phyloP scores from a whole-genome alignment of 2,113 vertebrate species.

The Hipposideros armiger region DNA sequence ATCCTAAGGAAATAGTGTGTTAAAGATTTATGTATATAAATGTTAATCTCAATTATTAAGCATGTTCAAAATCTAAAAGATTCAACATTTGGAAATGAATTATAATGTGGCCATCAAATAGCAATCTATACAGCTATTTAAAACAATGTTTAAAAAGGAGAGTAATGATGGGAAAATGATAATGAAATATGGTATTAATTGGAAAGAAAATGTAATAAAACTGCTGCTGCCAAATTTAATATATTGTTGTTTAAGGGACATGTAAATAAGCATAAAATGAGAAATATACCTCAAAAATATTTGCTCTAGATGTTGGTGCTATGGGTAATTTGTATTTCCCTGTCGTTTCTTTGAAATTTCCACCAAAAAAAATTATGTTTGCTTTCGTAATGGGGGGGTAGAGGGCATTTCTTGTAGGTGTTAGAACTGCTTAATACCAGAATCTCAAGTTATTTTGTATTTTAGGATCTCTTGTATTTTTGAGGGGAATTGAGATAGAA shows the following conservation, averaged over 20 bases:
- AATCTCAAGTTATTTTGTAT: neutral
- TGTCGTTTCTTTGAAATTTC: conserved; percentile 10
- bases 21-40: neutral
- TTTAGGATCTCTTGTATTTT: neutral
- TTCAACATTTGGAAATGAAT: neutral
- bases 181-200: neutral
- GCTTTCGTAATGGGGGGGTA: neutral
- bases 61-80: conserved; percentile 23
- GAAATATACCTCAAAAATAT: neutral
- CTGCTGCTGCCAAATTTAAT: neutral
- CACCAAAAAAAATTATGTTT: neutral
- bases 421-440: neutral
- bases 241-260: neutral
- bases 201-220: neutral
- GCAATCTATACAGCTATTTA: conserved; percentile 2
- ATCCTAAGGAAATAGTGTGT: neutral
- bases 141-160: neutral
- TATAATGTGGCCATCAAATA: neutral
- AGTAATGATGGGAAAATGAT: conserved; percentile 9
- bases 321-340: neutral
- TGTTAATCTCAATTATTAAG: conserved; percentile 1
- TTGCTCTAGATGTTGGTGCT: neutral
- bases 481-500: conserved; percentile 22
- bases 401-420: neutral
- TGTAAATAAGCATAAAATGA: conserved; percentile 10